Base-by-base conservation (phyloP, 2,888 invertebrate species). In the Ophion obscuratus region DNA sequence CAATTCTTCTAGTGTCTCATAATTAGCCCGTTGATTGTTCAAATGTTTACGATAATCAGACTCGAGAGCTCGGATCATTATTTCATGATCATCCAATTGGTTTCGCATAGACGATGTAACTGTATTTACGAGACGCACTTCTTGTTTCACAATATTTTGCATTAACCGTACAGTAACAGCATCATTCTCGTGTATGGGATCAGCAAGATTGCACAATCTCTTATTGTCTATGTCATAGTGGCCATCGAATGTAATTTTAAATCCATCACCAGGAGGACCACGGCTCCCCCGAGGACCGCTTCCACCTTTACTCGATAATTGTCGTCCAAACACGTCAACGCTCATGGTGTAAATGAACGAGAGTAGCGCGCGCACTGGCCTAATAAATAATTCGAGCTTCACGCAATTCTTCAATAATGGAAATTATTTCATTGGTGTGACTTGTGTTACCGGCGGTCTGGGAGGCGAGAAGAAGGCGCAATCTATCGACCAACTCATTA, bases 211-310 rank as follows among this genome's bases (percentile, higher is more conserved):
- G 53, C 64, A 75, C 27, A 75, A 47, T 75, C 75, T 44, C 31
- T 53, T 66, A 67, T 66, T 76, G 3, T 66, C 36, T 10, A 76
- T 57, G 53, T 76, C 76, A 57, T 67, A 66, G 57, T 76, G 76
- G 31, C 57, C 76, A 31, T 76, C 57, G 17, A 4, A 2, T 2
- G 27, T 64, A 27, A 76, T 64, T 64, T 76, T 76, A 17, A 76
- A 76, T 17, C 75, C 66, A 14, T 62, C 62, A 47, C 75, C 75
- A 7, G 27, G 66, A 66, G 31, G 66, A 31, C 66, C 66, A 9
- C n/a, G 66, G 0, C 17, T n/a, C 3, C 66, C 66, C 11, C 31
- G 31, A 66, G 66, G 66, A 66, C n/a, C 20, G 10, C 20, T 24
- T 62, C 2, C 66, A 66, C 4, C 36, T 5, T 36, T 4, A 0